Evolutionary conservation across 2,113 vertebrate genomes (phyloP).

Genomic region (Phrynocephalus versicolor): DNA sequence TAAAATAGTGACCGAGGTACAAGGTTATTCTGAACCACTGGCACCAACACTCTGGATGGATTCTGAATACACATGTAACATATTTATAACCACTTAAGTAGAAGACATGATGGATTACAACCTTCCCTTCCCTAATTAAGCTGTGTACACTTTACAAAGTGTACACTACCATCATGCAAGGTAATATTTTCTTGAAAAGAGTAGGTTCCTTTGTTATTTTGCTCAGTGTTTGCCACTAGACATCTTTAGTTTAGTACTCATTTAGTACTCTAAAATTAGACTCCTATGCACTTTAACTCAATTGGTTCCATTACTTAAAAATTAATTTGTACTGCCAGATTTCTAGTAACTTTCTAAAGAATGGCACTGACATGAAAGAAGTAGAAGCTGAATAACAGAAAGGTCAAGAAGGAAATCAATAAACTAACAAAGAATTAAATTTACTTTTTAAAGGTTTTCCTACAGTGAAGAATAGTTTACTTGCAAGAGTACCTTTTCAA

Average conservation of each 20-base stretch:
- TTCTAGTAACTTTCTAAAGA: neutral
- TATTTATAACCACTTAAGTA: neutral
- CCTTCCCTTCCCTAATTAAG: neutral
- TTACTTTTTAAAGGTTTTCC: neutral
- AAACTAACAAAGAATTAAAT: neutral
- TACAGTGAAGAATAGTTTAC: neutral
- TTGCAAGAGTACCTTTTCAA: neutral
- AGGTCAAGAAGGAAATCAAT: neutral
- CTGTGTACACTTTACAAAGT: neutral
- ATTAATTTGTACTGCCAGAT: neutral
- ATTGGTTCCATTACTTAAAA: neutral
- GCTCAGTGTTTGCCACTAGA: neutral
- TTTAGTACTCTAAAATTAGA: neutral
- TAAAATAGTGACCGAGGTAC: neutral
- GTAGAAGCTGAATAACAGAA: neutral
- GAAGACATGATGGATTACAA: neutral
- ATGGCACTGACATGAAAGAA: neutral
- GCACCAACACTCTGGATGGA: neutral
- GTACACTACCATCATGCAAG: neutral
- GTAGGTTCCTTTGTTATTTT: neutral
- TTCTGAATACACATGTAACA: neutral
- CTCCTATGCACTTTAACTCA: neutral
- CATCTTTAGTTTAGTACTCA: neutral
- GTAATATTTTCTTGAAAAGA: neutral
- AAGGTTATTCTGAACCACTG: conserved; percentile 25